Base-by-base conservation (phyloP, 1,140 invertebrate species). In the Lycorma delicatula region DNA sequence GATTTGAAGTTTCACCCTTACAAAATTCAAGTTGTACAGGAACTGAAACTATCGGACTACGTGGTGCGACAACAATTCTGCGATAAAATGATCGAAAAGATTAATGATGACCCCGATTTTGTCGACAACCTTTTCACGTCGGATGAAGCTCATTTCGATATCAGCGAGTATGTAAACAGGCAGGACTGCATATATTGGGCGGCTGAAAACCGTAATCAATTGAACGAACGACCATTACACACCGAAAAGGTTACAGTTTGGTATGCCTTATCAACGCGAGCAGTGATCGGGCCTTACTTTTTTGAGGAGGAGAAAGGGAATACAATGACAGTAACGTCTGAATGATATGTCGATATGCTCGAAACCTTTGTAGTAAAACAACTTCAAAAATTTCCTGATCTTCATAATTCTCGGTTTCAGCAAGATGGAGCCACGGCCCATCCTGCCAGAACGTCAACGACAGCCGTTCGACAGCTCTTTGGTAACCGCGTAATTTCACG, bases 141-240 rank as follows among this genome's bases (percentile, higher is more conserved):
- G n/a, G 68, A 70, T 59, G 68, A 71, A 63, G 67, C 64, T 51
- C 64, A 70, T 63, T 73, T 70, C 54, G 60, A 68, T 55, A 56
- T 71, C 23, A 64, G 63, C 60, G 69, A 68, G 7, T 65, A 62
- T 47, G 67, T 72, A 7, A 71, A 69, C 59, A 68, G 67, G 41
- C 65, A 71, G 57, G 71, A 73, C 57, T 69, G 66, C 48, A 48
- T 63, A n/a, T 70, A 67, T 59, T 69, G 62, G 67, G 58, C 60
- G 51, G 34, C 26, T 11, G 52, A 48, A 31, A 68, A 70, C 56
- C 66, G 64, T 22, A 36, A 64, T 61, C 56, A 58, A 25, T 60
- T 67, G 56, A 61, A 68, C 59, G 58, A 69, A 59, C 66, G 58
- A 55, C 67, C 66, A 51, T 60, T 72, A 26, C 69, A 72, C 64